Conservation (phyloP, 1,140 invertebrate genomes). For the Argopecten irradians region DNA sequence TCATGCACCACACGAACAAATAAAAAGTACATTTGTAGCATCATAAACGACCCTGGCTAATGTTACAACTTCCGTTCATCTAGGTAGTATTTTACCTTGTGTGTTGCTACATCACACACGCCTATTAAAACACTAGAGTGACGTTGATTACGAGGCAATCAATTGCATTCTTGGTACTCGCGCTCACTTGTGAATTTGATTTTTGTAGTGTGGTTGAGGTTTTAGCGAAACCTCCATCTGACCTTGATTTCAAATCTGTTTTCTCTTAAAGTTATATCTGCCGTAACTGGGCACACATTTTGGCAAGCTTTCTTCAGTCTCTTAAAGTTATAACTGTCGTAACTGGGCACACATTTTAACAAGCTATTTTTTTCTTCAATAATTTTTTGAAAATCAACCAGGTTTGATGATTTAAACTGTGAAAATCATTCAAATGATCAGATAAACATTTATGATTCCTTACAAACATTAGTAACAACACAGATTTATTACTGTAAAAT, state of each 20-base stretch:
- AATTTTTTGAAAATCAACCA: too few species aligned
- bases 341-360: too few species aligned
- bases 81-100: conserved; percentile 5
- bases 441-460: too few species aligned
- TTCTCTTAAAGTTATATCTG: too few species aligned
- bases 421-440: too few species aligned
- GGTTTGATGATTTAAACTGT: too few species aligned
- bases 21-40: conserved; percentile 23
- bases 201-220: neutral
- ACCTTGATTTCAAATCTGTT: neutral
- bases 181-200: neutral
- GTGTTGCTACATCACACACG: neutral
- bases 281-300: too few species aligned
- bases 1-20: conserved; percentile 20
- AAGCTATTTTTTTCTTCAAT: too few species aligned
- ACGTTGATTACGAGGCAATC: neutral
- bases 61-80: conserved; percentile 21
- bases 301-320: too few species aligned
- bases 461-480: too few species aligned
- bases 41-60: conserved; percentile 11
- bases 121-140: neutral
- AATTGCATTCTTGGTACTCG: neutral
- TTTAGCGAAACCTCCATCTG: neutral
- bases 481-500: too few species aligned
- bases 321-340: too few species aligned